phyloP scores from a whole-genome alignment of 2,113 vertebrate genomes.

The Chauna torquata region DNA sequence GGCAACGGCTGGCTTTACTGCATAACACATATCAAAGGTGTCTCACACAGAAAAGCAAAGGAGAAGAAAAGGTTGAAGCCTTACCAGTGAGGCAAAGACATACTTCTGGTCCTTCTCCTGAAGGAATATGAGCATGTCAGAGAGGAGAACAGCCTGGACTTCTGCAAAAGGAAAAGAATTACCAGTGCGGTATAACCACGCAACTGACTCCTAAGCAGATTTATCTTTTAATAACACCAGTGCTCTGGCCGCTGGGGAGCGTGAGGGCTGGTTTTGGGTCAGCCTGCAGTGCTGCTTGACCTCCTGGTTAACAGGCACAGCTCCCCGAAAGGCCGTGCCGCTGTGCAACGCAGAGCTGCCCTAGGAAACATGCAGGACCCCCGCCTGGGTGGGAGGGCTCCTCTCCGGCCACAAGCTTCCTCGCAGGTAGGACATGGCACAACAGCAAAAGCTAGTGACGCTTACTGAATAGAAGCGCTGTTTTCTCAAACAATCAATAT shows the following conservation, averaged over 20 bases:
- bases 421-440: background rate
- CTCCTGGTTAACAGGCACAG: background rate
- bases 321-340: background rate
- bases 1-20: background rate
- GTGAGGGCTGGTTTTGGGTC: background rate
- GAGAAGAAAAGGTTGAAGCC: constrained; percentile 14
- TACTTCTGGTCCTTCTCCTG: constrained; percentile 99
- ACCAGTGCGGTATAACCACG: background rate
- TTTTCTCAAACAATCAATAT: constrained; percentile 28
- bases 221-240: background rate
- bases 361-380: background rate
- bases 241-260: background rate
- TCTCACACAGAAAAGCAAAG: background rate
- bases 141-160: constrained; percentile 91
- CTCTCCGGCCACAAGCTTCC: background rate
- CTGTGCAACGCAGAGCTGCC: background rate
- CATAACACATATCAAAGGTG: background rate
- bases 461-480: background rate
- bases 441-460: background rate
- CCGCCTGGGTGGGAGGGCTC: background rate
- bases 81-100: constrained; percentile 92
- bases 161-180: constrained; percentile 73
- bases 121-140: constrained; percentile 91
- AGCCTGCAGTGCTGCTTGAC: background rate
- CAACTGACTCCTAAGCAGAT: background rate